Evolutionary conservation across 2,888 invertebrate genomes (phyloP).

Genomic region (Bhutanitis thaidina): DNA sequence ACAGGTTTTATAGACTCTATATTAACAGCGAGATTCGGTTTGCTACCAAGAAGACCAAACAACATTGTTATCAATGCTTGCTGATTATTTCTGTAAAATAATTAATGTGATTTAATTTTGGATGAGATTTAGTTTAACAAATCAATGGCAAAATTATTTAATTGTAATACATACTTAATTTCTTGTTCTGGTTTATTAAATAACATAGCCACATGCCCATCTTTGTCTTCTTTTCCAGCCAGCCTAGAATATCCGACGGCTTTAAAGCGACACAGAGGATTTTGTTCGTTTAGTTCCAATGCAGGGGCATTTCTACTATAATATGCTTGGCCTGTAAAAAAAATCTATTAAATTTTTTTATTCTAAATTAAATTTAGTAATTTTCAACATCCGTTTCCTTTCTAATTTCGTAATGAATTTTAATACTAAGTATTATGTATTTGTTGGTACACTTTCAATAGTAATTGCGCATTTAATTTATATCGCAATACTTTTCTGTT

Average conservation of each 20-base stretch:
- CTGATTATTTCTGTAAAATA: conserved; percentile 81
- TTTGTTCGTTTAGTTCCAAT: conserved; percentile 91
- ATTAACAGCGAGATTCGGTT: conserved; percentile 88
- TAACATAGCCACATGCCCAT: conserved; percentile 92
- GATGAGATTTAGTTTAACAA: too few species aligned
- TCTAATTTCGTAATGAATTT: too few species aligned
- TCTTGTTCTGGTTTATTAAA: conserved; percentile 91
- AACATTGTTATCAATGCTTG: conserved; percentile 84
- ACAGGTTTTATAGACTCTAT: conserved; percentile 89
- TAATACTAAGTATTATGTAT: too few species aligned
- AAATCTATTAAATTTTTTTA: too few species aligned
- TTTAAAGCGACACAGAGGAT: conserved; percentile 96
- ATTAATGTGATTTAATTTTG: background rate
- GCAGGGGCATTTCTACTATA: conserved; percentile 88
- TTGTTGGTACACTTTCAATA: too few species aligned
- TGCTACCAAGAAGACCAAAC: conserved; percentile 87
- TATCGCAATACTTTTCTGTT: too few species aligned
- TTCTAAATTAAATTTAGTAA: too few species aligned
- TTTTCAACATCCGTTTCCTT: too few species aligned
- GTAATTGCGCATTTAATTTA: too few species aligned
- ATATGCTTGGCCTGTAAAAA: conserved; percentile 83
- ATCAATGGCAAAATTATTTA: too few species aligned
- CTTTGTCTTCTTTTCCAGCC: conserved; percentile 92
- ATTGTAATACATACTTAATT: conserved; percentile 79
- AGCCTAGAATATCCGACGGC: conserved; percentile 95